Base-by-base conservation (phyloP, 2,113 vertebrate species). In the Xiphorhynchus elegans region DNA sequence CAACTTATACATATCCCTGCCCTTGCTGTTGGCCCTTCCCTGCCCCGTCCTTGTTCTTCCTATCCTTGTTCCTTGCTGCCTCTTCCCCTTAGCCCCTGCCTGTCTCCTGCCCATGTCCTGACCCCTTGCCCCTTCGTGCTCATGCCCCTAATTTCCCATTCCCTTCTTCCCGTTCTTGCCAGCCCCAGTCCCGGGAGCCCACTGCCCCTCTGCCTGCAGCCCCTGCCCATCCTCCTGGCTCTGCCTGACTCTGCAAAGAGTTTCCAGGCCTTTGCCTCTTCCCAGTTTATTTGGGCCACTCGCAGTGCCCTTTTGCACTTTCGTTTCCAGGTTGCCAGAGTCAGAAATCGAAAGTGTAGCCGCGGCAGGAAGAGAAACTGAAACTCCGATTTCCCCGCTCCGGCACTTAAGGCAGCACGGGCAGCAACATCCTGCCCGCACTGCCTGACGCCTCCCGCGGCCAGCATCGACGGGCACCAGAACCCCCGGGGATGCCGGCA, bases 361-460 rank as follows among this genome's bases (percentile, higher is more conserved):
- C 21, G 3, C 1, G 5, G 5, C 1, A 2, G 29, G 40, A 83
- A 16, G 1, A 26, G 63, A 49, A 92, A 94, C 10, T 6, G 80
- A 84, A 93, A 94, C 37, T 88, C 13, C 8, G 0, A 5, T 77
- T 73, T 81, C 78, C 39, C 21, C 3, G 20, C 50, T 46, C 64
- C 17, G 39, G 17, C 6, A 7, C 23, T 95, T 95, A 96, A 95
- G 90, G 94, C 5, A 77, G 93, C 82, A 3, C 52, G 16, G 68
- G 11, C 17, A 6, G 10, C 26, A 56, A 11, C 19, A 13, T 4
- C 39, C 44, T 9, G 8, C 10, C 10, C 6, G 3, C 5, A 1
- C 18, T 4, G 3, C 24, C 35, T 1, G 37, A 58, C 10, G 11
- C 16, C 11, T 68, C 20, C 53, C 13, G 15, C 72, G 11, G 21